phyloP scores from a whole-genome alignment of 2,797 vertebrate species.

The Salarias fasciatus region DNA sequence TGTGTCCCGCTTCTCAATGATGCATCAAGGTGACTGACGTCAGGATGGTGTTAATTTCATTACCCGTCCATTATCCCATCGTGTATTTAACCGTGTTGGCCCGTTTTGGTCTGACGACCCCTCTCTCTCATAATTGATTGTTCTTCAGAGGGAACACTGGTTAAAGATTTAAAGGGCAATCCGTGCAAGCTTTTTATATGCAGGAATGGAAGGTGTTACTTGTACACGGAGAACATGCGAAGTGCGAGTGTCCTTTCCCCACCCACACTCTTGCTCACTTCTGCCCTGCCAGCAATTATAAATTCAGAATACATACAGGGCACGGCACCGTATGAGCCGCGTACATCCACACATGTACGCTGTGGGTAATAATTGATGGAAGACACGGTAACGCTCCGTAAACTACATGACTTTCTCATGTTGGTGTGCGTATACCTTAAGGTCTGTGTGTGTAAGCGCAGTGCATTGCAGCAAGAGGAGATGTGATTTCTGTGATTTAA shows the following conservation, averaged over 20 bases:
- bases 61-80: constrained; percentile 59
- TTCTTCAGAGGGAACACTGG: constrained; percentile 42
- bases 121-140: constrained; percentile 49
- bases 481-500: constrained; percentile 39
- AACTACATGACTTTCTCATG: constrained; percentile 23
- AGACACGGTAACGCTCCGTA: constrained; percentile 14
- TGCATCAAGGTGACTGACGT: constrained; percentile 71
- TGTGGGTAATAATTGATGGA: constrained; percentile 53
- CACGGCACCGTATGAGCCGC: constrained; percentile 16
- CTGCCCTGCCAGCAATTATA: constrained; percentile 36
- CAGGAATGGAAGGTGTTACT: constrained; percentile 7
- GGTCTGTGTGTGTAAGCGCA: neutral
- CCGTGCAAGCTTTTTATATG: constrained; percentile 21
- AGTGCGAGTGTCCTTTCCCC: constrained; percentile 26
- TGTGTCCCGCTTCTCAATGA: constrained; percentile 46
- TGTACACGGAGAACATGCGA: constrained; percentile 22
- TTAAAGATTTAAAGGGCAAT: constrained; percentile 62
- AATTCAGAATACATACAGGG: constrained; percentile 34
- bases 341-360: constrained; percentile 10
- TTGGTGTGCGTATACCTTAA: constrained; percentile 7
- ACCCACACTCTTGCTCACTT: constrained; percentile 45
- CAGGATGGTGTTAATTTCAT: constrained; percentile 60
- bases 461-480: constrained; percentile 7
- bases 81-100: constrained; percentile 56
- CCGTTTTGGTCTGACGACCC: constrained; percentile 49